phyloP scores from a whole-genome alignment of 2,888 invertebrate genomes.

The Cantharis flavilabris region DNA sequence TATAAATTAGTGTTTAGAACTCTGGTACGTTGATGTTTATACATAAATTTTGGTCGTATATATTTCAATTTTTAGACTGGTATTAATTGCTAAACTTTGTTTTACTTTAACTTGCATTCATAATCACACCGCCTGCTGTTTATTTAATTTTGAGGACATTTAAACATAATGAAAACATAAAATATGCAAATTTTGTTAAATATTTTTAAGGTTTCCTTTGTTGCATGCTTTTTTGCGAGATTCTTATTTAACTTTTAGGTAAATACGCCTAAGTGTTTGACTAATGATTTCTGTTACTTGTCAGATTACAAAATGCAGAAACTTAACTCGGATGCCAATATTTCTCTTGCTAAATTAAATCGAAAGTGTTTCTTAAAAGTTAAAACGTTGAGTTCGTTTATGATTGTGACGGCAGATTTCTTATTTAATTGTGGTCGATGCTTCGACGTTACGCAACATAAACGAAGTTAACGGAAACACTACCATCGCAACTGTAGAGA shows the following conservation, averaged over 20 bases:
- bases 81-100: constrained; percentile 13
- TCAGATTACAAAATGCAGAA: constrained; percentile 9
- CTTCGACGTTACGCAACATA: constrained; percentile 10
- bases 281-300: constrained; percentile 13
- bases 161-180: constrained; percentile 9
- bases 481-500: not conserved
- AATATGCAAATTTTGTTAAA: not conserved
- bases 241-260: not conserved
- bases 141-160: constrained; percentile 5
- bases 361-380: constrained; percentile 11
- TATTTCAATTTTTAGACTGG: constrained; percentile 9
- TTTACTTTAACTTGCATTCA: constrained; percentile 6
- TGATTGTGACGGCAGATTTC: constrained; percentile 7
- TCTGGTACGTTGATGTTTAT: constrained; percentile 12
- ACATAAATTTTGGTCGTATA: constrained; percentile 19
- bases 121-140: constrained; percentile 4
- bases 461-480: constrained; percentile 15
- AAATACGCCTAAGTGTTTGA: constrained; percentile 5
- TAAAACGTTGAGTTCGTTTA: not conserved
- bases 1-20: constrained; percentile 16
- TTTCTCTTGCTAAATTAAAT: constrained; percentile 3
- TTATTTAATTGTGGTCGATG: constrained; percentile 1
- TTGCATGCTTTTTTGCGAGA: not conserved
- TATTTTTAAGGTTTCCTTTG: not conserved
- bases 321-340: constrained; percentile 8